Base-by-base conservation (phyloP, 2,888 invertebrate species). In the Helobdella robusta region DNA sequence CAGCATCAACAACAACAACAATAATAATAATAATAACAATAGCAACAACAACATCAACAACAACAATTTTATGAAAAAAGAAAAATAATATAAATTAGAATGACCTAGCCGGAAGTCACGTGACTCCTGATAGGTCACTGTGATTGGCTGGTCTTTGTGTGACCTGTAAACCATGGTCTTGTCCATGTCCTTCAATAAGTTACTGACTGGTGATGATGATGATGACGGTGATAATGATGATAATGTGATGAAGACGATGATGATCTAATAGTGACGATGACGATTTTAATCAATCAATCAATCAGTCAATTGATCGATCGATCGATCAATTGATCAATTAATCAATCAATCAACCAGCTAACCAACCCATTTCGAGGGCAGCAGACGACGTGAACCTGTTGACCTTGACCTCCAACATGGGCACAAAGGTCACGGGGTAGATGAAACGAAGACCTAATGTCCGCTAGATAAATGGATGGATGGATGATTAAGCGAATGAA, bases 381-480 rank as follows among this genome's bases (percentile, higher is more conserved):
- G 68, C 67, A 35, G 74, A 69, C 18, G 78, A 76, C 5, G 81
- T 81, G 46, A 74, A 68, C 67, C 70, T 73, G 56, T 73, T 73
- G 0, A 76, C 75, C 3, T 72, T 75, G 30, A 78, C 73, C 67
- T 78, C 78, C 18, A 78, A 76, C 71, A 81, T 81, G 20, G 81
- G 80, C 50, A 81, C 79, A 68, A 74, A 79, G 67, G 80, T 81
- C 2, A 81, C 81, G 28, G 81, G 81, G 71, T 74, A 81, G 56
- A 81, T 72, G 72, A 81, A 81, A 36, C 81, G 71, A n/a, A 81
- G 72, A 4, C 81, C 81, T 20, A 80, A 66, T 54, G 78, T 77
- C 66, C 81, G 73, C 78, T 80, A 72, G 20, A 15, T 60, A 20
- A 48, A 44, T 40, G 28, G 35, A 62, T 8, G 40, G 3, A 59